Evolutionary conservation across 1,140 invertebrate genomes (phyloP), one percentile per base, ranked within the genome.

Genomic region (Lepidostoma basale): DNA sequence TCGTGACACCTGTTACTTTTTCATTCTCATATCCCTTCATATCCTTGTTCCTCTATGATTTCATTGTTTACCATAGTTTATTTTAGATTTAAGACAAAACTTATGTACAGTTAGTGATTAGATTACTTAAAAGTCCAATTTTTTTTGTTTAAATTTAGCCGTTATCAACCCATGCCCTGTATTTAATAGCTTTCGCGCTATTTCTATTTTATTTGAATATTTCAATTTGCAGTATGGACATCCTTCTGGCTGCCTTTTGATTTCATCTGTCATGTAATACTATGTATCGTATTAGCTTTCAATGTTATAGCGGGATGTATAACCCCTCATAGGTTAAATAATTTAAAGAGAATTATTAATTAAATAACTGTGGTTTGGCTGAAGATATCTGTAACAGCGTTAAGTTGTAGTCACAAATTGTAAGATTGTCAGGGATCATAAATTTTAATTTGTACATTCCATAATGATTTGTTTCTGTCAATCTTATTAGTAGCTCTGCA

Each of bases 391-490:
- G 22, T 45, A 20, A 18, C n/a, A 67, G 18, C 10, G 33, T 30
- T 9, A 63, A 71, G 67, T 70, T 67, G 39, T 70, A 73, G 80
- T 80, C 79, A 79, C 82, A 81, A 75, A 77, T 80, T 81, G 79
- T 82, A 82, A 82, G 59, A 73, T 68, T 82, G 78, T 79, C 81
- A 81, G 81, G 81, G 78, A 80, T 82, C 80, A 81, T 78, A 79
- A 76, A 84, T 65, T 81, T 85, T 81, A 85, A 86, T 86, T 87
- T 86, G 85, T 87, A 87, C 85, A 87, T 87, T 87, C 85, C 86
- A 87, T 85, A 83, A 83, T 85, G 84, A 85, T 86, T 85, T 77
- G 83, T 85, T 82, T 73, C 58, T 65, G 58, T 67, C 64, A 65
- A 67, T 69, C 60, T 64, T 60, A 42, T 54, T 63, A 58, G 72